Conservation (phyloP, 92 coral and sea anemone species). For the Zoanthus solanderi region DNA sequence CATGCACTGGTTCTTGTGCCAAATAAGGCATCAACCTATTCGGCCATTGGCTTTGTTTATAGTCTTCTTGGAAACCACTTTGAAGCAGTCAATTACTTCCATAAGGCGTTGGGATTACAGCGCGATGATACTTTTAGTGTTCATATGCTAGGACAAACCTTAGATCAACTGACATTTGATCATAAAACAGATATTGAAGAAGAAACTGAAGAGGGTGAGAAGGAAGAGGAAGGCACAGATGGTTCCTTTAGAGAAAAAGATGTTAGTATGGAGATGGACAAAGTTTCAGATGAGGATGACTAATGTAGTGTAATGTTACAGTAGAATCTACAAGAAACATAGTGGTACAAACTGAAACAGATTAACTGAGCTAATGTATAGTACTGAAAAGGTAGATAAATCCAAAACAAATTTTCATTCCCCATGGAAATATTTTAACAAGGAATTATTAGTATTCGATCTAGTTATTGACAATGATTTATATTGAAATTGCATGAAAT, state of each 20-base stretch:
- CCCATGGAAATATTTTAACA: no score
- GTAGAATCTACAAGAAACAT: background rate
- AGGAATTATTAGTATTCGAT: no score
- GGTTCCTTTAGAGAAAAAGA: constrained; percentile 48
- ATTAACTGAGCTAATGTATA: no score
- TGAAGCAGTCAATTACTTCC: constrained; percentile 93
- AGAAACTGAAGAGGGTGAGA: constrained; percentile 53
- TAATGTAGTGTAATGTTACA: background rate
- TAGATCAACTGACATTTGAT: constrained; percentile 89
- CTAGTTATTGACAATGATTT: no score
- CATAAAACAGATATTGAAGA: constrained; percentile 65
- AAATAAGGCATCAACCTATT: constrained; percentile 90
- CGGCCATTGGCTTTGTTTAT: constrained; percentile 95
- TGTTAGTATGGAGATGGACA: constrained; percentile 84
- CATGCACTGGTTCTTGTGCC: constrained; percentile 94
- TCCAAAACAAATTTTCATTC: no score
- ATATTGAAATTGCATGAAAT: no score
- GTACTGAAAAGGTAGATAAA: no score
- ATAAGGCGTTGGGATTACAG: constrained; percentile 95
- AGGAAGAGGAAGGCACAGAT: constrained; percentile 53
- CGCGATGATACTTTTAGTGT: constrained; percentile 98
- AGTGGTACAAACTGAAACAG: no score
- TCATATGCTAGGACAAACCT: constrained; percentile 97
- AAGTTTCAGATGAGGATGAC: constrained; percentile 80
- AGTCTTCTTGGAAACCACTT: constrained; percentile 92